Evolutionary conservation across 1,140 invertebrate species (phyloP).

Genomic region (Microplitis mediator): DNA sequence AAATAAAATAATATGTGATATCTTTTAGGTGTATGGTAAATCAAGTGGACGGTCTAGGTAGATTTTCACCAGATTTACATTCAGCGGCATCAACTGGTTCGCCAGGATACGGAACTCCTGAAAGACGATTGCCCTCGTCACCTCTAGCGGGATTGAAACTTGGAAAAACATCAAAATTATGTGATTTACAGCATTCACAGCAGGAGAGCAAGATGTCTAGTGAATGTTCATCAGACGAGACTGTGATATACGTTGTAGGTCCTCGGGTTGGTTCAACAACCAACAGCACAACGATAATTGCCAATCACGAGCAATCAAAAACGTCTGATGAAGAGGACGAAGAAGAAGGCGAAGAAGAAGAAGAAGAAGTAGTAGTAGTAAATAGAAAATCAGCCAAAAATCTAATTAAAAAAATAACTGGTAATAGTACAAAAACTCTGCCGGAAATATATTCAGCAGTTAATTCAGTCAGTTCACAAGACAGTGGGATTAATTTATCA

Average conservation of each 20-base stretch:
- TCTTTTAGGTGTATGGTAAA: constrained; percentile 64
- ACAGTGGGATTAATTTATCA: constrained; percentile 77
- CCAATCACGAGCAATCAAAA: constrained; percentile 20
- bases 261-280: constrained; percentile 40
- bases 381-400: constrained; percentile 35
- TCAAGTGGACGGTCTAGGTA: constrained; percentile 72
- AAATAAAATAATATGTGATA: constrained; percentile 11
- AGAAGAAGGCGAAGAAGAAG: constrained; percentile 47
- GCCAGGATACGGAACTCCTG: constrained; percentile 54
- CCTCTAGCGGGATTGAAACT: constrained; percentile 33
- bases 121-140: constrained; percentile 39
- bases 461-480: constrained; percentile 74
- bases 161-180: constrained; percentile 46
- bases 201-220: constrained; percentile 60
- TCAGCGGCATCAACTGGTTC: constrained; percentile 39
- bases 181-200: constrained; percentile 50
- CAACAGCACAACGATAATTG: background rate
- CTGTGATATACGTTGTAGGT: constrained; percentile 58
- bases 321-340: constrained; percentile 60
- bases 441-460: constrained; percentile 69
- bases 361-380: constrained; percentile 58
- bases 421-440: constrained; percentile 40
- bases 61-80: constrained; percentile 52
- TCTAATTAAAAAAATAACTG: constrained; percentile 33
- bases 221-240: constrained; percentile 60